Evolutionary conservation across 1,140 invertebrate genomes (phyloP).

Genomic region (Xylocopa sonorina): DNA sequence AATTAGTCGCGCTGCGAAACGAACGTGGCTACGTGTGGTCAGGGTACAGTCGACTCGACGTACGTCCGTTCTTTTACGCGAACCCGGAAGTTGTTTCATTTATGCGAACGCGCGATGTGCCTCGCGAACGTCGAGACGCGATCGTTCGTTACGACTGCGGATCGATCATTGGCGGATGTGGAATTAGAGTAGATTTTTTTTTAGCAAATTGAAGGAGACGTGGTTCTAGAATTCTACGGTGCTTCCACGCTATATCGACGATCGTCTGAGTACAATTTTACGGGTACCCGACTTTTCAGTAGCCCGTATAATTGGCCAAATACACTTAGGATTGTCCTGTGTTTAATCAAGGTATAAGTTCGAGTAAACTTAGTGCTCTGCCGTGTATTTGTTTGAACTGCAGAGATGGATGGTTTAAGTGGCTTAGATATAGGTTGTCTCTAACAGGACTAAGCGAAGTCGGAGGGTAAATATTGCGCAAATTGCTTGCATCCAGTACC

Average conservation of each 20-base stretch:
- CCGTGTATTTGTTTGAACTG: background rate
- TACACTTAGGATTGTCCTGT: background rate
- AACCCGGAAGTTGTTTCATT: background rate
- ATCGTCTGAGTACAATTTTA: no score
- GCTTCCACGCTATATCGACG: no score
- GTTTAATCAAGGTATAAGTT: background rate
- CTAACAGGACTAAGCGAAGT: background rate
- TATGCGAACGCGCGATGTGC: background rate
- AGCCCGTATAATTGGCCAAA: background rate
- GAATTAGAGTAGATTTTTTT: no score
- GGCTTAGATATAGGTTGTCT: background rate
- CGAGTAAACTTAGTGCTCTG: background rate
- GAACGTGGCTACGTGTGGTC: background rate
- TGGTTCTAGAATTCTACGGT: no score
- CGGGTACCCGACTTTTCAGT: background rate
- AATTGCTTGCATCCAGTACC: background rate
- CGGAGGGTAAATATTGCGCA: background rate
- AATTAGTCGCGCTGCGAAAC: conserved; percentile 23
- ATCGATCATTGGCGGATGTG: no score
- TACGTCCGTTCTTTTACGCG: conserved; percentile 7
- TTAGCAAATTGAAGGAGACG: no score
- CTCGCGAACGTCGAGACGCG: no score
- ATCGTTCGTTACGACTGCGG: no score
- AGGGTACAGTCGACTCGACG: background rate
- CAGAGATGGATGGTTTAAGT: background rate